Base-by-base conservation (phyloP, 2,888 invertebrate species). In the Rosalia funebris region DNA sequence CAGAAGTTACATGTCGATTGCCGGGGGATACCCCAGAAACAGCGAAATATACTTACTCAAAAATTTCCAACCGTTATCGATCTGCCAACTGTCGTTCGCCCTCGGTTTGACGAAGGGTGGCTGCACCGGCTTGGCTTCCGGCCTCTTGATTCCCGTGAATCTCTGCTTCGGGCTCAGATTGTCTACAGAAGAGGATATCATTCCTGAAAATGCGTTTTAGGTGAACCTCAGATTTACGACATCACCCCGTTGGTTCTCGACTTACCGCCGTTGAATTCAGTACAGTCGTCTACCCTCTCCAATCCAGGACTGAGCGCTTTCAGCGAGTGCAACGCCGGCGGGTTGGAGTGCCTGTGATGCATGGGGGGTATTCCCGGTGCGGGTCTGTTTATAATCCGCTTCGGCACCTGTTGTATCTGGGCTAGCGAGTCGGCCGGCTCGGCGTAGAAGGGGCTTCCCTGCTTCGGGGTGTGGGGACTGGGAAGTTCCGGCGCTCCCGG, bases 21-120 rank as follows among this genome's bases (percentile, higher is more conserved):
- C n/a, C n/a, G n/a, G n/a, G n/a, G n/a, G n/a, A n/a, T n/a, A n/a
- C n/a, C n/a, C n/a, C n/a, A n/a, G n/a, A n/a, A n/a, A n/a, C n/a
- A n/a, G n/a, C 25, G 9, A 81, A 71, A 47, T 14, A 37, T 37
- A 83, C 84, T 86, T 85, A 86, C 91, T 89, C 82, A 93, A 91
- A 79, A 93, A 95, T 81, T 93, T 93, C 94, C 94, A 94, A 81
- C 93, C 92, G 73, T 92, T 93, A 82, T 94, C 94, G 61, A 95
- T 87, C 66, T 92, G 89, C 93, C 94, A 94, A 61, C 90, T 87
- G 58, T 85, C 84, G 79, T 65, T 84, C 0, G 66, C 79, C 78
- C 72, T 83, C 76, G 71, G 73, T 66, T 79, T 84, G 69, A 90
- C 86, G 68, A 86, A 84, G 0, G 91, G 92, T 1, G 91, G 89